Conservation (phyloP, 1,140 invertebrate species). For the Magallana angulata region DNA sequence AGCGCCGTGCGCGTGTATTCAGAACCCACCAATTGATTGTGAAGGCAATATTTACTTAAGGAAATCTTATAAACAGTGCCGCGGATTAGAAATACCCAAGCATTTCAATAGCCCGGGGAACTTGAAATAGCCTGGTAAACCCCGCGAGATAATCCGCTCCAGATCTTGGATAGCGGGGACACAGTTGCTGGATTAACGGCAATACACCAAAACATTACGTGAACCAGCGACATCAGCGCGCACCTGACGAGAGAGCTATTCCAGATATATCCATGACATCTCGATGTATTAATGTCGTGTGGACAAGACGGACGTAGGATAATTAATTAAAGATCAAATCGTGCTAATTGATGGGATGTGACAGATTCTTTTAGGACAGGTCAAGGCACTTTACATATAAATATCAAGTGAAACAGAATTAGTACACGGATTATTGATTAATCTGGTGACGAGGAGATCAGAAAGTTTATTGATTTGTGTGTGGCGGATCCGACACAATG, state of each 20-base stretch:
- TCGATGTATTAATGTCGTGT: background rate
- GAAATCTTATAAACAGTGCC: background rate
- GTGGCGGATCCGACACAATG: background rate
- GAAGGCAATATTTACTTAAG: conserved; percentile 35
- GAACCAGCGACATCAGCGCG: background rate
- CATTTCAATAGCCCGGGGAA: conserved; percentile 20
- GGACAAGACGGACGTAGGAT: background rate
- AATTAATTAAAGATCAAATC: conserved; percentile 37
- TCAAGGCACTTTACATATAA: background rate
- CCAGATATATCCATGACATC: background rate
- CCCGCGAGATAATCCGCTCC: background rate
- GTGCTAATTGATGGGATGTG: conserved; percentile 13
- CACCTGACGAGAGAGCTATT: background rate
- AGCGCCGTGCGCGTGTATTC: conserved; percentile 9
- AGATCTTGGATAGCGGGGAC: background rate
- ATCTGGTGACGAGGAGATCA: background rate
- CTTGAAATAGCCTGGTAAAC: conserved; percentile 8
- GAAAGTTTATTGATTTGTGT: background rate
- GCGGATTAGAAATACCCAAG: background rate
- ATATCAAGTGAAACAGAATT: background rate
- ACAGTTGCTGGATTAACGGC: background rate
- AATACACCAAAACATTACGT: background rate
- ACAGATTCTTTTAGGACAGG: background rate
- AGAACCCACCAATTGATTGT: background rate
- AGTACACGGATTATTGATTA: background rate